These are phyloP conservation scores for Corythucha ciliata DNA, from an alignment of 2,888 invertebrate species.

Conservation along the genomic window DNA sequence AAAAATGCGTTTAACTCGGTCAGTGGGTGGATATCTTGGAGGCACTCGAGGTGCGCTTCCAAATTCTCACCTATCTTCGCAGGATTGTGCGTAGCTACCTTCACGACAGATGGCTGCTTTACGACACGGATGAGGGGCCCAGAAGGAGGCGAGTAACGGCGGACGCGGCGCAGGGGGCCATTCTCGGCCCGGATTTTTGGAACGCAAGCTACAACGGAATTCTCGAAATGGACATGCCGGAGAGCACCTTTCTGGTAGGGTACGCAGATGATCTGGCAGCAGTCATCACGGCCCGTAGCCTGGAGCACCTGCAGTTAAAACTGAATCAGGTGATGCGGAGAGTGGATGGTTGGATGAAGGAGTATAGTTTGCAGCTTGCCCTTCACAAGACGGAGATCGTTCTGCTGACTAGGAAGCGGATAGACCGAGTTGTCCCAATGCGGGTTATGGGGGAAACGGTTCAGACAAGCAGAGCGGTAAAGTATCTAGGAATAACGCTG, in stretches of 20 bases:
- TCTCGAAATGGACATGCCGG: conserved; percentile 11
- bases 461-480: too few relatives aligned
- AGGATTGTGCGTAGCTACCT: conserved; percentile 3
- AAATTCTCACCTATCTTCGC: not conserved
- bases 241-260: conserved; percentile 9
- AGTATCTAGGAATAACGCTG: too few relatives aligned
- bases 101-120: not conserved
- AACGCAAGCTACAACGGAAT: conserved; percentile 30
- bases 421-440: too few relatives aligned
- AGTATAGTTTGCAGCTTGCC: conserved; percentile 28
- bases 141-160: conserved; percentile 20
- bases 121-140: conserved; percentile 1
- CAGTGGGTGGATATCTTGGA: not conserved
- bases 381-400: conserved; percentile 30
- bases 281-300: not conserved
- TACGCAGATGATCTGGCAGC: conserved; percentile 16
- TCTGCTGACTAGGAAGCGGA: too few relatives aligned
- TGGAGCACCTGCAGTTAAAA: conserved; percentile 19
- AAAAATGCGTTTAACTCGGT: conserved; percentile 1
- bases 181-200: conserved; percentile 32
- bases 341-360: conserved; percentile 25
- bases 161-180: conserved; percentile 32
- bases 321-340: conserved; percentile 19
- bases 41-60: not conserved
- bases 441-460: too few relatives aligned